Evolutionary conservation across 2,888 invertebrate species (phyloP).

Genomic region (Cremastinae sp.): DNA sequence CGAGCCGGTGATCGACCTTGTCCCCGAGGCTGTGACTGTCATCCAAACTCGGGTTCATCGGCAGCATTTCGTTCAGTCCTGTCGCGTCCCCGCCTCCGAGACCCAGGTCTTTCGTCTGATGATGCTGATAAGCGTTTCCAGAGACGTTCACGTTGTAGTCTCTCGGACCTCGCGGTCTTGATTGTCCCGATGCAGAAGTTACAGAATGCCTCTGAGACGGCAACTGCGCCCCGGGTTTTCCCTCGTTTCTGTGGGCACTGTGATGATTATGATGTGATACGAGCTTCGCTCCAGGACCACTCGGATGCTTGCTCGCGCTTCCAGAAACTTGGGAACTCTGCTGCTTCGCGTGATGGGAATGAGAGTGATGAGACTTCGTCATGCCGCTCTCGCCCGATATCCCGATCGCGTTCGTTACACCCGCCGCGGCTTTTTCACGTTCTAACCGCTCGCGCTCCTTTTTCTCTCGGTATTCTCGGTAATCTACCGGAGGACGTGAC

Average conservation of each 20-base stretch:
- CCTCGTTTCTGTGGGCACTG: constrained; percentile 65
- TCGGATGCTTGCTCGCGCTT: constrained; percentile 75
- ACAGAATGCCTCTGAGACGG: constrained; percentile 73
- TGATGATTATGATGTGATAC: constrained; percentile 74
- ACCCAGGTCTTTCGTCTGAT: constrained; percentile 54
- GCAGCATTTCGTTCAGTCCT: not conserved
- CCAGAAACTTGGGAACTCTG: constrained; percentile 63
- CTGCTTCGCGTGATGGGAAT: constrained; percentile 74
- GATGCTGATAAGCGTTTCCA: constrained; percentile 61
- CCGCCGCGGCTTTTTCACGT: constrained; percentile 79
- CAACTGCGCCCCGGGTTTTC: constrained; percentile 59
- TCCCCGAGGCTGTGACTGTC: constrained; percentile 45
- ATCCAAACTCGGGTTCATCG: not conserved
- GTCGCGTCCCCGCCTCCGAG: not conserved
- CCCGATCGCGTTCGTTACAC: constrained; percentile 6
- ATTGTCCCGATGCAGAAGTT: constrained; percentile 59
- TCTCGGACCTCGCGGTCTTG: constrained; percentile 70
- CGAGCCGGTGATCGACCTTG: constrained; percentile 53
- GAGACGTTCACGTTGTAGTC: constrained; percentile 65
- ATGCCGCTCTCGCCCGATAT: constrained; percentile 31
- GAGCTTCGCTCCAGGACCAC: constrained; percentile 65
- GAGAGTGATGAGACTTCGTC: constrained; percentile 67
- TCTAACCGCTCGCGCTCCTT: constrained; percentile 84
- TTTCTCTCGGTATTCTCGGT: constrained; percentile 85
- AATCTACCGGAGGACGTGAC: constrained; percentile 80